A percentile compares a stretch with the other conserved stretches of the same genome.
Conservation (phyloP, 2,888 invertebrate species). For the Eupithecia subumbrata region DNA sequence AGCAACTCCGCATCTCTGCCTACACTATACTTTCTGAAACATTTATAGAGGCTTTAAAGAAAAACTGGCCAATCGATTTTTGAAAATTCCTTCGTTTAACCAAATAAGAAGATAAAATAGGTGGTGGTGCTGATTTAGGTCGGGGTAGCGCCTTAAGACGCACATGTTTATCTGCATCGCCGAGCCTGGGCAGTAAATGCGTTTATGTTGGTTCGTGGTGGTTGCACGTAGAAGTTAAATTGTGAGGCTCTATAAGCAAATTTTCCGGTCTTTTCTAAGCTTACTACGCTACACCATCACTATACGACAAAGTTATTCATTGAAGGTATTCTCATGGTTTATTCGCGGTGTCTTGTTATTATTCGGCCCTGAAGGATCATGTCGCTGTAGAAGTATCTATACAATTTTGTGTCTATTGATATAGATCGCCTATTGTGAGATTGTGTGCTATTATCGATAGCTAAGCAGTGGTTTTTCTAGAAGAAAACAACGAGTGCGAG, state of each 20-base stretch:
- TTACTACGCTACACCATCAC: slow-evolving; percentile 21
- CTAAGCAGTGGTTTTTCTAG: no score
- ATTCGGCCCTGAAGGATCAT: neutral
- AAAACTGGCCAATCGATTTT: no score
- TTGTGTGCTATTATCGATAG: neutral
- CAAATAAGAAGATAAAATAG: no score
- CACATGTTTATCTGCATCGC: neutral
- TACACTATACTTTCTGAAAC: no score
- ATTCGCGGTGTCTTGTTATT: slow-evolving; percentile 46
- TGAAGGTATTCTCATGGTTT: slow-evolving; percentile 44
- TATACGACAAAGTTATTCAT: slow-evolving; percentile 41
- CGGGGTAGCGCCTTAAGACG: no score
- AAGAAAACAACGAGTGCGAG: no score
- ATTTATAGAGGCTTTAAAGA: no score
- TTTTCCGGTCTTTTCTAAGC: neutral
- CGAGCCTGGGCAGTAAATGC: neutral
- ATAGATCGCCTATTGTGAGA: neutral
- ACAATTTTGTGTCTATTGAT: neutral
- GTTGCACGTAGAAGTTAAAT: neutral
- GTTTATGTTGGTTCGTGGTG: neutral
- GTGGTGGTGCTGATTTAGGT: no score
- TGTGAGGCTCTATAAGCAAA: neutral
- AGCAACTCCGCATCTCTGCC: no score
- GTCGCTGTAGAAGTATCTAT: neutral
- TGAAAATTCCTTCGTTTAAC: no score